Evolutionary conservation across 2,888 invertebrate species (phyloP), one percentile per base, ranked within the genome.

Genomic region (Tryphoninae sp.): DNA sequence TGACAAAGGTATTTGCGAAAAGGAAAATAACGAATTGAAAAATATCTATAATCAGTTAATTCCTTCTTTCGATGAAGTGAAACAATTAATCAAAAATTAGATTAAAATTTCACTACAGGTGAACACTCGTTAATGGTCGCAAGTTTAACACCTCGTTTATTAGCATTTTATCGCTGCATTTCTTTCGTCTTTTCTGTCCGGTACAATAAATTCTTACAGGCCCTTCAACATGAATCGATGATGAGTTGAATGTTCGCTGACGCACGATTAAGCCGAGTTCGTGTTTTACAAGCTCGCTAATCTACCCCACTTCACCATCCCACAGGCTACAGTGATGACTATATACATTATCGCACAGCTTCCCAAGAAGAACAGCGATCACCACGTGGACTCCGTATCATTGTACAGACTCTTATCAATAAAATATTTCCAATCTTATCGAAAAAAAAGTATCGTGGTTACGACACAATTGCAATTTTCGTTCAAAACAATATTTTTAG

Each of bases 261-360:
- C n/a, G 64, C 68, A 51, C 64, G 68, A 78, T 23, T 22, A 45
- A 61, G 58, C 33, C 69, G 73, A 78, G 76, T 69, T 67, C 84
- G 79, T 84, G 84, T 84, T 84, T 33, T 84, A 84, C 84, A 84
- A 74, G 83, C 65, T 71, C 76, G 82, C 84, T 84, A 84, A 84
- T 84, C 78, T 80, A 69, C 59, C 59, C 69, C 65, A 73, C 78
- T 78, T 81, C 74, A 75, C 80, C 80, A 71, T 33, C 68, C 26
- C 51, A 59, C 13, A 19, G 19, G 72, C 59, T 68, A 62, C 72
- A 59, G 42, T 67, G 53, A 55, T 71, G 53, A 45, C 26, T 53
- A 9, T 11, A 55, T 69, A 69, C 68, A 72, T 13, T 77, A 71
- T 77, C 69, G 71, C 65, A 23, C 59, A 77, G 71, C 71, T 77